Evolutionary conservation across 2,797 vertebrate genomes (phyloP), one percentile per base, ranked within the genome.

Genomic region (Selene dorsalis): DNA sequence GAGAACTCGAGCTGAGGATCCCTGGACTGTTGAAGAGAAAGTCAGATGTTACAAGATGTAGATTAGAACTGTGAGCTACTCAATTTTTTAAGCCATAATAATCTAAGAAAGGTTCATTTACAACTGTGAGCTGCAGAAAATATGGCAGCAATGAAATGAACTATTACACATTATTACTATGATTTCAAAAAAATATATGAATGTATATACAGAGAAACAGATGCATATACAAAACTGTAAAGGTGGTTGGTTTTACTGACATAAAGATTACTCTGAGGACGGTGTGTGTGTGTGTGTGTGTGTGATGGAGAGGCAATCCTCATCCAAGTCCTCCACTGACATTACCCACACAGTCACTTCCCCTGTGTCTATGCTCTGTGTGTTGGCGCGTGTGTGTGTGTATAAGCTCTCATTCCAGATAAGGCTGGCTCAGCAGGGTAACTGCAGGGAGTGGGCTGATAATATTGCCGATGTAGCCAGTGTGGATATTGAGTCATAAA

Each of bases 1-100:
- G 95, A 96, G 83, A 98, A 94, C 7, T 92, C 94, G 71, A 99
- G 92, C 84, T 96, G 96, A 4, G 98, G 98, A 66, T 99, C 98
- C 87, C 95, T 97, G 3, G 92, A 96, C 98, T 99, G 94, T 72
- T 80, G 84, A 83, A 70, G 32, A 83, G 55, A 79, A 26, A 50
- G 14, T 56, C 14, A 60, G 10, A 69, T 6, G 22, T 73, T 47
- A 26, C 61, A 43, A 65, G 13, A 22, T n/a, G 28, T 14, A 30
- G 35, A 16, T 38, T n/a, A 60, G 16, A 52, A 17, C 6, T 3
- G 17, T 35, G 17, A 66, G 32, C 5, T 55, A 62, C 22, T 39
- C 5, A 22, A 6, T 26, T 14, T 20, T 32, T 69, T 30, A 64
- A 43, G 32, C 17, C 59, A 50, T 22, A 55, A 56, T 43, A 6